Percentiles rank a stretch among this genome's conserved stretches.
phyloP scores from a whole-genome alignment of 2,888 invertebrate genomes.

The Hypomecis punctinalis region DNA sequence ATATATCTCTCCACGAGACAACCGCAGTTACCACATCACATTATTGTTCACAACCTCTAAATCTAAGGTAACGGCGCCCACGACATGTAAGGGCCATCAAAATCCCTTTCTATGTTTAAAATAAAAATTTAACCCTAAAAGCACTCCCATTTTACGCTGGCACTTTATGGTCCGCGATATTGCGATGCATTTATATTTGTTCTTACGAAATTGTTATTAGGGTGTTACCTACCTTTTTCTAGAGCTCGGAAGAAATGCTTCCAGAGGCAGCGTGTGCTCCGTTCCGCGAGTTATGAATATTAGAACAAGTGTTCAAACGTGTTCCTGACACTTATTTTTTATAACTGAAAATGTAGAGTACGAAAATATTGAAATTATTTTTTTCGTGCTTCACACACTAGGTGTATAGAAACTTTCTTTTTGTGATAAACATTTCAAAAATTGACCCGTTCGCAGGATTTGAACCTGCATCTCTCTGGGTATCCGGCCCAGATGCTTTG shows the following conservation, averaged over 20 bases:
- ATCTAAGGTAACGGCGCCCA: constrained; percentile 74
- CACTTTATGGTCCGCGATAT: constrained; percentile 66
- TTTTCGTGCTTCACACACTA: too few species aligned
- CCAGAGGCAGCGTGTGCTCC: too few species aligned
- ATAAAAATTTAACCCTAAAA: constrained; percentile 82
- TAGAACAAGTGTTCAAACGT: too few species aligned
- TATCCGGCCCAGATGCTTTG: too few species aligned
- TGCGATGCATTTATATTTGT: constrained; percentile 75
- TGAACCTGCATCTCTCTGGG: too few species aligned
- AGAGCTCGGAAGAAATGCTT: background rate
- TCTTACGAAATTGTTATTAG: constrained; percentile 73
- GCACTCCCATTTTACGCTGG: constrained; percentile 73
- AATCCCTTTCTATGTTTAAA: constrained; percentile 84
- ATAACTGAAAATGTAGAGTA: too few species aligned
- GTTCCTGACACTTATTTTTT: too few species aligned
- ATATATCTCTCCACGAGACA: constrained; percentile 27
- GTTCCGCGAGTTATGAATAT: too few species aligned
- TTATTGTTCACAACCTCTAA: constrained; percentile 69
- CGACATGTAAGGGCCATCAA: constrained; percentile 79
- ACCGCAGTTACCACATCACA: constrained; percentile 21
- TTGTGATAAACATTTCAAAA: too few species aligned
- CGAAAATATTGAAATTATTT: too few species aligned
- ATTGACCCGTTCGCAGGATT: too few species aligned
- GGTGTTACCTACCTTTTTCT: constrained; percentile 12
- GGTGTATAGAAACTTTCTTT: too few species aligned